phyloP scores from a whole-genome alignment of 2,797 vertebrate species.

The Neosilurus mollespiculum region DNA sequence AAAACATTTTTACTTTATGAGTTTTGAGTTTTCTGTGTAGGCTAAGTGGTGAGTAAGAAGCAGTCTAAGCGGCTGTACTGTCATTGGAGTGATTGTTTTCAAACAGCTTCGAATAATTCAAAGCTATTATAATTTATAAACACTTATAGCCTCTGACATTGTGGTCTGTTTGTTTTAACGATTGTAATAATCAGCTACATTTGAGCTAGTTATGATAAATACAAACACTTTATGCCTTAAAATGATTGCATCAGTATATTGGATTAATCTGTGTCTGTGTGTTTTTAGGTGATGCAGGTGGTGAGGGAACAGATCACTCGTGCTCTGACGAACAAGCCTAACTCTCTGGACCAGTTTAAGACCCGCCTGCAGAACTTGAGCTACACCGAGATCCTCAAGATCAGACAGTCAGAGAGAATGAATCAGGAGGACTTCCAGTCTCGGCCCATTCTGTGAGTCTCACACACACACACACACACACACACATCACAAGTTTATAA shows the following conservation, averaged over 20 bases:
- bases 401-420: constrained; percentile 99
- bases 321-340: constrained; percentile 96
- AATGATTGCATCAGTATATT: no score
- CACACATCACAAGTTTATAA: not conserved
- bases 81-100: no score
- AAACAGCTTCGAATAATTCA: no score
- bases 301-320: constrained; percentile 99
- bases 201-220: no score
- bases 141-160: not conserved
- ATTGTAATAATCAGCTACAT: not conserved
- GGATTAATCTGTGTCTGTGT: constrained; percentile 23
- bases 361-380: constrained; percentile 98
- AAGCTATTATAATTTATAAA: not conserved
- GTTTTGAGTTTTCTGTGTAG: not conserved
- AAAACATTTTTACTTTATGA: not conserved
- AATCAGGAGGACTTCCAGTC: constrained; percentile 99
- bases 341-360: constrained; percentile 99
- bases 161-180: not conserved
- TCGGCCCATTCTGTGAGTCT: constrained; percentile 94
- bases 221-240: no score
- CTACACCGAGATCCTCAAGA: constrained; percentile 99
- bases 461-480: constrained; percentile 14
- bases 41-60: not conserved
- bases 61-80: not conserved
- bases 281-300: constrained; percentile 95